Conservation (phyloP, 1,140 invertebrate genomes). For the Parapsyche elsis region DNA sequence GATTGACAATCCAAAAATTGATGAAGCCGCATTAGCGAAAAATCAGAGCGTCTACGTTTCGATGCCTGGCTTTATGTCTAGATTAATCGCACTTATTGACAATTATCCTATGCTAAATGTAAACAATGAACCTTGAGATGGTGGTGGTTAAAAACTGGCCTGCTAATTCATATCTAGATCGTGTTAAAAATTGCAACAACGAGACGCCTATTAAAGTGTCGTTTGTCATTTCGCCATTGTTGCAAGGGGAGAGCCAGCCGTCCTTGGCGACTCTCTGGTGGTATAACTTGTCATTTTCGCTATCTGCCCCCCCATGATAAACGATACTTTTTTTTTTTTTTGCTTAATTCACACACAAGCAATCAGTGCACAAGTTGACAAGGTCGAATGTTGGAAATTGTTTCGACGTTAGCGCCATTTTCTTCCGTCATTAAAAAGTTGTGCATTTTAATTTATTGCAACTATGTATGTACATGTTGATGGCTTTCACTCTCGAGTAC, state of each 20-base stretch:
- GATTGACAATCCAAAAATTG: neutral
- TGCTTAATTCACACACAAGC: neutral
- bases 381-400: too few relatives aligned
- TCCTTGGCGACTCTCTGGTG: neutral
- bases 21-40: neutral
- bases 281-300: neutral
- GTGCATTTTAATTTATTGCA: too few relatives aligned
- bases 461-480: too few relatives aligned
- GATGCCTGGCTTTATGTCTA: neutral
- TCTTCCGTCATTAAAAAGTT: too few relatives aligned
- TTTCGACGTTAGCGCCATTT: too few relatives aligned
- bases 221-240: neutral
- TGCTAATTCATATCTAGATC: neutral
- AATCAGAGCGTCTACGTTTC: neutral
- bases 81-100: too few relatives aligned
- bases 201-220: constrained; percentile 9
- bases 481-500: too few relatives aligned
- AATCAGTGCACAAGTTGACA: too few relatives aligned
- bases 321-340: neutral
- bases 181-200: neutral
- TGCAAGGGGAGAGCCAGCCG: neutral
- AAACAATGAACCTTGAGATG: neutral
- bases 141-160: neutral
- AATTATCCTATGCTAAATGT: too few relatives aligned
- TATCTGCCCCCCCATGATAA: neutral